Base-by-base conservation (phyloP, 1,140 invertebrate species). In the Megalonaias nervosa region DNA sequence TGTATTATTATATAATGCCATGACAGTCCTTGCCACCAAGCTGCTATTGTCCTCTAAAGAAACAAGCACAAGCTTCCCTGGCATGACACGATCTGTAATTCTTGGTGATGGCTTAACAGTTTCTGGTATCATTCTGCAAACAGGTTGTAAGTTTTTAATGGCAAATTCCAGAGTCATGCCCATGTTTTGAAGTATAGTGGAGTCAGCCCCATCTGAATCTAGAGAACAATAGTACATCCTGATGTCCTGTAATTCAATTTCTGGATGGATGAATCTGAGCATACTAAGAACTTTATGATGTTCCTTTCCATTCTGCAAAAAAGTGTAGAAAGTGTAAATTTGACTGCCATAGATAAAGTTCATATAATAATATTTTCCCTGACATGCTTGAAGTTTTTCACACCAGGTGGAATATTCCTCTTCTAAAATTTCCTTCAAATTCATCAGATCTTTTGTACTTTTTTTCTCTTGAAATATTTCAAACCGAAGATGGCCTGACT, bases 1-100 rank as follows among this genome's bases (percentile, higher is more conserved):
- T 59, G 83, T 84, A 57, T 84, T 82, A 17, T 62, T n/a, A 70
- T 80, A 81, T 21, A 84, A 48, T 48, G 81, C 77, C 55, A 84
- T 55, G 6, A 84, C 19, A 59, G 79, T 84, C 14, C 73, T 57
- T 15, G 19, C 56, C 16, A 77, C 66, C 64, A 74, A 70, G 2
- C 69, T 67, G 71, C 74, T 81, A 58, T 72, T 75, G 69, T 79
- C 76, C 14, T 76, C 74, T 13, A 79, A 23, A 48, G 65, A 70
- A n/a, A 67, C 64, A 75, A 82, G 56, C 12, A 73, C 26, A 14
- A 82, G 15, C 57, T 76, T 77, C n/a, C 79, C 79, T 65, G 69
- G 58, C 1, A 55, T 70, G 17, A 79, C 77, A 58, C 58, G 58
- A 62, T 82, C 77, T 19, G 71, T 65, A 16, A 79, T 72, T 26